Percentiles rank a stretch among this genome's conserved stretches.
Evolutionary conservation across 2,797 vertebrate genomes (phyloP).

Genomic region (Oceanodroma leucorhoa): DNA sequence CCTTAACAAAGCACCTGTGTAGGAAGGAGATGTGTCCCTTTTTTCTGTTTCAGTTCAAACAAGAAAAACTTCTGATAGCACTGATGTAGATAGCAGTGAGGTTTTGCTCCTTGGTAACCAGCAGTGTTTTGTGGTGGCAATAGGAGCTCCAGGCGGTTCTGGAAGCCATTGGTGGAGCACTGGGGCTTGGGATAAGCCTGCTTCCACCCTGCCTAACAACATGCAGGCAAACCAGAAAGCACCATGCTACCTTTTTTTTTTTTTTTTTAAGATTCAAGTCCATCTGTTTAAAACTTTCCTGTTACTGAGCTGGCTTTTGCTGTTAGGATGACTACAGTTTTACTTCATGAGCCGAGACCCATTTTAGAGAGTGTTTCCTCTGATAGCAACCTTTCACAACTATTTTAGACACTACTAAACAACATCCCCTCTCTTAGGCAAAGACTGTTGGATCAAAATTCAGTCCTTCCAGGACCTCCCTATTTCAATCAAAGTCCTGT

Average conservation of each 20-base stretch:
- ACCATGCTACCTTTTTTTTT: background rate
- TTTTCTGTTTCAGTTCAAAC: background rate
- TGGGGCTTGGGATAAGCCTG: background rate
- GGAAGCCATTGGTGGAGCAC: background rate
- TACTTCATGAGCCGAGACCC: background rate
- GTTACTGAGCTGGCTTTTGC: background rate
- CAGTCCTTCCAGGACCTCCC: background rate
- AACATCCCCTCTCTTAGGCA: background rate
- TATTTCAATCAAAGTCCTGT: background rate
- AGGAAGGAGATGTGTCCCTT: constrained; percentile 10
- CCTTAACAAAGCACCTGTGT: background rate
- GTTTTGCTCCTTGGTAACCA: background rate
- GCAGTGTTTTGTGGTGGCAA: background rate
- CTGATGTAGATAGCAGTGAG: background rate
- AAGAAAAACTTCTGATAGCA: background rate
- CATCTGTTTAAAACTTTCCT: background rate
- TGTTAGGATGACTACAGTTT: background rate
- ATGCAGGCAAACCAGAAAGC: background rate
- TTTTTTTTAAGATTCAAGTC: background rate
- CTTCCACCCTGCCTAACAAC: background rate
- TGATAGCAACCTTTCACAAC: background rate
- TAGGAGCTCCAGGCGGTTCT: background rate
- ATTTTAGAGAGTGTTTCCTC: background rate
- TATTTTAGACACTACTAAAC: background rate
- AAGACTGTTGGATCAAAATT: background rate